These are phyloP conservation scores for Cyprinus carpio DNA, from an alignment of 2,113 vertebrate species.

Conservation along the genomic window DNA sequence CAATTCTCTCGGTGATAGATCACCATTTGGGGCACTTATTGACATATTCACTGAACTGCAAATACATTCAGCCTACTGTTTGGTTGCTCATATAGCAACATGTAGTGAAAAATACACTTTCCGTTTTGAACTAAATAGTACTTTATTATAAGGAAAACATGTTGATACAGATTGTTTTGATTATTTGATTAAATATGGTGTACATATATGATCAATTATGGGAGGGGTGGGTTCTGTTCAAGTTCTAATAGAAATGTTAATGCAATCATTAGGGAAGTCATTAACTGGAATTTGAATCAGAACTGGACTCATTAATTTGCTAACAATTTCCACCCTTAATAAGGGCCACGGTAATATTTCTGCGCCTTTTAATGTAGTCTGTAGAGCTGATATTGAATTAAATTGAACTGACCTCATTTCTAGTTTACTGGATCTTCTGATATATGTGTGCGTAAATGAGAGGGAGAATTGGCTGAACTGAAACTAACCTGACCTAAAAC, in stretches of 20 bases:
- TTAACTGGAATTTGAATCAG: background rate
- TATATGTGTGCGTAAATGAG: background rate
- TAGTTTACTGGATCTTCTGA: background rate
- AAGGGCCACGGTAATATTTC: background rate
- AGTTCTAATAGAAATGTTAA: constrained; percentile 4
- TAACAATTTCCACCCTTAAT: background rate
- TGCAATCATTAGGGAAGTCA: too few species aligned
- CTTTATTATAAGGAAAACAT: background rate
- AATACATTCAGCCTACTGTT: background rate
- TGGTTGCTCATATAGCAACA: background rate
- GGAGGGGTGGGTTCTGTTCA: background rate
- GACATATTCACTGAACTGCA: too few species aligned
- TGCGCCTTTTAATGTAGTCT: background rate
- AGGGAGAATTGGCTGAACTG: background rate
- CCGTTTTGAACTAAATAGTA: background rate
- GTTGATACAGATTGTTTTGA: background rate
- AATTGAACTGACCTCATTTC: constrained; percentile 15
- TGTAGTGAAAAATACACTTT: background rate
- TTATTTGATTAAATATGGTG: background rate
- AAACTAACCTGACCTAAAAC: constrained; percentile 11
- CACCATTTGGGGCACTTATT: too few species aligned
- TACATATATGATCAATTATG: background rate
- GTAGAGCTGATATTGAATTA: constrained; percentile 11
- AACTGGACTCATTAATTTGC: background rate
- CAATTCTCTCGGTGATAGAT: too few species aligned